These are phyloP conservation scores for Drosophila phalerata DNA, from an alignment of 2,888 invertebrate species.

Conservation along the genomic window DNA sequence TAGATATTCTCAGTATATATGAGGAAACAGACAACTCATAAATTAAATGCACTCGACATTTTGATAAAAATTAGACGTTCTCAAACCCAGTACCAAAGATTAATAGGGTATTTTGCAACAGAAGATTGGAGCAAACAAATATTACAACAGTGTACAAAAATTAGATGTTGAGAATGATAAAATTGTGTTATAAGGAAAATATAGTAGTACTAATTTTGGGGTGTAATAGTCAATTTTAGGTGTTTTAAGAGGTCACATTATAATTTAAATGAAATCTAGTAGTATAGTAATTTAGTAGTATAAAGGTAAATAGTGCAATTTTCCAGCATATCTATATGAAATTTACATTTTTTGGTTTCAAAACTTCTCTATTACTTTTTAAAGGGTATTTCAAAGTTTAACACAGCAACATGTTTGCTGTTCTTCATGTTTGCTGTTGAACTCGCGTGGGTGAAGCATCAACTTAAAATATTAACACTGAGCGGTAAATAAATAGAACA, in stretches of 20 bases:
- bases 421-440: slow-evolving; percentile 55
- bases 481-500: slow-evolving; percentile 56
- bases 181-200: too few relatives aligned
- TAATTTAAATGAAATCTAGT: too few relatives aligned
- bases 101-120: too few relatives aligned
- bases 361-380: neutral
- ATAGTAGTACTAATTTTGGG: too few relatives aligned
- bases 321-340: too few relatives aligned
- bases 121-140: neutral
- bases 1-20: slow-evolving; percentile 25
- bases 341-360: neutral
- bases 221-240: too few relatives aligned
- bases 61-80: slow-evolving; percentile 47
- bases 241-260: neutral
- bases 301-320: too few relatives aligned
- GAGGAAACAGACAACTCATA: slow-evolving; percentile 57
- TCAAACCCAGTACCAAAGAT: slow-evolving; percentile 6
- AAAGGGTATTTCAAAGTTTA: slow-evolving; percentile 28
- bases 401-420: slow-evolving; percentile 15
- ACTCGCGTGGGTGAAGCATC: slow-evolving; percentile 68
- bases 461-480: slow-evolving; percentile 55
- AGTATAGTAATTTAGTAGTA: too few relatives aligned
- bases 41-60: slow-evolving; percentile 70
- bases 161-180: too few relatives aligned
- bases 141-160: too few relatives aligned